Evolutionary conservation across 1,140 invertebrate species (phyloP).

Genomic region (Reticulitermes speratus): DNA sequence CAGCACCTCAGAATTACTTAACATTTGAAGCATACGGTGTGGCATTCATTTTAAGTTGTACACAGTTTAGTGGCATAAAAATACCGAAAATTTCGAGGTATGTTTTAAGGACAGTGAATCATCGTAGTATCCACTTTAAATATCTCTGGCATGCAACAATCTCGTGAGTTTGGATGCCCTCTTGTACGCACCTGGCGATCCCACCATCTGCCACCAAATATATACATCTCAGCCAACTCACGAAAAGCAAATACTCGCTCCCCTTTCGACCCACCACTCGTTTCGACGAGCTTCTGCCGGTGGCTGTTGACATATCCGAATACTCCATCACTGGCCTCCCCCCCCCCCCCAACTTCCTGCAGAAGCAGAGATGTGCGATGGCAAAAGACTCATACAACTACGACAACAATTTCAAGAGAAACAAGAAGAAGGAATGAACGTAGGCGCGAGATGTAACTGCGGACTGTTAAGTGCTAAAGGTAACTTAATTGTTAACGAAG

Average conservation of each 20-base stretch:
- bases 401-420: background rate
- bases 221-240: background rate
- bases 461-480: too few relatives aligned
- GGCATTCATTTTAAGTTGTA: too few relatives aligned
- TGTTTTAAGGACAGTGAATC: too few relatives aligned
- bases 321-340: slow-evolving; percentile 2
- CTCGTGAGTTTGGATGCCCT: background rate
- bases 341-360: background rate
- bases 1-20: too few relatives aligned
- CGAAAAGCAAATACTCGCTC: background rate
- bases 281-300: background rate
- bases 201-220: background rate
- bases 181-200: slow-evolving; percentile 7
- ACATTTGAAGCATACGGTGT: too few relatives aligned
- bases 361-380: background rate
- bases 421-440: background rate
- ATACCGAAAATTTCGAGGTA: too few relatives aligned
- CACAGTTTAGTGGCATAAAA: too few relatives aligned
- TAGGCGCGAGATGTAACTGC: background rate
- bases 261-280: background rate
- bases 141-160: background rate
- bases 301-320: slow-evolving; percentile 9
- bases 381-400: background rate
- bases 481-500: too few relatives aligned
- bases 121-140: background rate